phyloP scores from a whole-genome alignment of 2,888 invertebrate species.

The Drosophila mayaguana region DNA sequence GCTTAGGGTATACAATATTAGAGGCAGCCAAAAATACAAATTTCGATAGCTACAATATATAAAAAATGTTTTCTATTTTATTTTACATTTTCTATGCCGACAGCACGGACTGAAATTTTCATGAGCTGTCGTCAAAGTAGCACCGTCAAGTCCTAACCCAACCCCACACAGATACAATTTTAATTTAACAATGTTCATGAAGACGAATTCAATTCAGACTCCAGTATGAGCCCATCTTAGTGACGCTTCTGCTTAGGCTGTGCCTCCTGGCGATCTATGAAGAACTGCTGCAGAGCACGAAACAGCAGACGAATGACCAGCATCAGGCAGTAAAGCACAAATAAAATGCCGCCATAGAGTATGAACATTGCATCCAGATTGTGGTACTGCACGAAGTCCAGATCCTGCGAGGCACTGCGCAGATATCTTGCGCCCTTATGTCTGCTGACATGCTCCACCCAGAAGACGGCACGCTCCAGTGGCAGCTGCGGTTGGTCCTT shows the following conservation, averaged over 20 bases:
- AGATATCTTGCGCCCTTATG: conserved; percentile 83
- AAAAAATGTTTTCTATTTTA: conserved; percentile 71
- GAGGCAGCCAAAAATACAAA: conserved; percentile 3
- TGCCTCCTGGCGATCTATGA: conserved; percentile 8
- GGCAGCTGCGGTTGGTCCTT: conserved; percentile 82
- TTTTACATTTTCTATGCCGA: conserved; percentile 55
- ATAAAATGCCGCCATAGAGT: conserved; percentile 67
- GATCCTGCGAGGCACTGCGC: conserved; percentile 80
- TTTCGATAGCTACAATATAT: conserved; percentile 47
- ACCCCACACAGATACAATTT: neutral
- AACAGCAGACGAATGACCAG: conserved; percentile 39
- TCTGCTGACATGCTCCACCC: conserved; percentile 82
- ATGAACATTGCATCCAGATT: conserved; percentile 81
- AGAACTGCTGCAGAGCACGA: conserved; percentile 40
- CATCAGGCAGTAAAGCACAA: conserved; percentile 45
- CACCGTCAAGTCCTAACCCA: neutral
- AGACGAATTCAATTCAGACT: neutral
- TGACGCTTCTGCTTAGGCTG: conserved; percentile 55
- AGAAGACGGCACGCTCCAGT: conserved; percentile 81
- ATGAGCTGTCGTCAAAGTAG: conserved; percentile 25
- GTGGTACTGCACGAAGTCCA: conserved; percentile 82
- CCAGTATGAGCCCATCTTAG: conserved; percentile 17
- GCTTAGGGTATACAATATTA: neutral
- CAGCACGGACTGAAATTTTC: conserved; percentile 34
- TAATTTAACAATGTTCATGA: neutral